Evolutionary conservation across 2,888 invertebrate genomes (phyloP), one percentile per base, ranked within the genome.

Genomic region (Agrochola litura): DNA sequence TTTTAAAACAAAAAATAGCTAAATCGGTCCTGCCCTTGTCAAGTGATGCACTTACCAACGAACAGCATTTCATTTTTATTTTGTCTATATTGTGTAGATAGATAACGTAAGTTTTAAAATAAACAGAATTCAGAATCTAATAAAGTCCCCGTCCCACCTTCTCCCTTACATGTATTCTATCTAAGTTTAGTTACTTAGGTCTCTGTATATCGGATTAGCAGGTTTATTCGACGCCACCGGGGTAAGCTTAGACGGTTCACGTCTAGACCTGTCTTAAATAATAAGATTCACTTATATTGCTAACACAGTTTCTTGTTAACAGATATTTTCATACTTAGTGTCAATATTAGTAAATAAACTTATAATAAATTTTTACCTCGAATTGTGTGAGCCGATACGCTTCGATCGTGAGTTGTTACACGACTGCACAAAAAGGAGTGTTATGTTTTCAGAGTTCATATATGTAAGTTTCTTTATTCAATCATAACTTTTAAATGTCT

Each of bases 251-350:
- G 75, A 77, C 61, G 86, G 85, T 79, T n/a, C 61, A 56, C 68
- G 65, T 78, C 90, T 89, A 90, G 89, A 89, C 89, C 72, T 63
- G 83, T 81, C 87, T 85, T 82, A 90, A 87, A 86, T 82, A 88
- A 85, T 82, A 81, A 84, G 76, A 49, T 49, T 80, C 19, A 64
- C 41, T 54, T 54, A 43, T 56, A 63, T 73, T 73, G 10, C 14
- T 63, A 30, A 71, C 54, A 71, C 22, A n/a, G 22, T 71, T 61
- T 77, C 37, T 43, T 22, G 22, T 16, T 37, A 19, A 16, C 37
- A 71, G 8, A 16, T 67, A 67, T 49, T 30, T 67, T 49, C 66
- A 4, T 46, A 25, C 46, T 3, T 25, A 16, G 0, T 0, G 19
- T 6, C 10, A 19, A 64, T 25, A 65, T 65, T 16, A n/a, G 0